phyloP scores from a whole-genome alignment of 1,140 invertebrate genomes.

The Sycobia sp. region DNA sequence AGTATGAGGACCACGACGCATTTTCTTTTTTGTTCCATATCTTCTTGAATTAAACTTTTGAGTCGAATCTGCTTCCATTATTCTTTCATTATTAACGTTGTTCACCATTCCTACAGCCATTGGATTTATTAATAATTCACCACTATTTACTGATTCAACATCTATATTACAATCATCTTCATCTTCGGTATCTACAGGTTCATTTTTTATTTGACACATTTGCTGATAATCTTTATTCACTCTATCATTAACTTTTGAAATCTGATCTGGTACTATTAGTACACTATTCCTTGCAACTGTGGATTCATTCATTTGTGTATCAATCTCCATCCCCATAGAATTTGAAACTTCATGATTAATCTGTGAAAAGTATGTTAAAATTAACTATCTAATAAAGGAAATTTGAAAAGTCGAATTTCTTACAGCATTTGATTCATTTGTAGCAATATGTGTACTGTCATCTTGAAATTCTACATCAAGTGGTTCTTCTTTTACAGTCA shows the following conservation, averaged over 20 bases:
- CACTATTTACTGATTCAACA: slow-evolving; percentile 42
- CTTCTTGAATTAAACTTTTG: slow-evolving; percentile 40
- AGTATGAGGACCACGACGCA: slow-evolving; percentile 45
- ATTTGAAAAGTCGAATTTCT: not conserved
- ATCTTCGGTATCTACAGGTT: slow-evolving; percentile 41
- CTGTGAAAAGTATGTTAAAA: slow-evolving; percentile 21
- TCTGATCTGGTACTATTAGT: not conserved
- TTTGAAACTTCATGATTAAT: not conserved
- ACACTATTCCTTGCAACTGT: not conserved
- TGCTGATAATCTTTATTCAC: not conserved
- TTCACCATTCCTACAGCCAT: slow-evolving; percentile 40
- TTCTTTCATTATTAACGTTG: slow-evolving; percentile 39
- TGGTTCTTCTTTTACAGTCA: slow-evolving; percentile 52
- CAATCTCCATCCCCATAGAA: not conserved
- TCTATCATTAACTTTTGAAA: slow-evolving; percentile 1
- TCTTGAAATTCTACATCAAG: slow-evolving; percentile 46
- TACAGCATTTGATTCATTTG: slow-evolving; percentile 31
- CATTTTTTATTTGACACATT: slow-evolving; percentile 39
- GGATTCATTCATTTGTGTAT: not conserved
- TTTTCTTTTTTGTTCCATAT: slow-evolving; percentile 40
- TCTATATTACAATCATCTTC: slow-evolving; percentile 46
- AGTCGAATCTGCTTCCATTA: slow-evolving; percentile 55
- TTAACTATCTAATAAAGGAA: not conserved
- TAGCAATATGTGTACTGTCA: slow-evolving; percentile 39
- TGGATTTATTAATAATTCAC: slow-evolving; percentile 49